Conservation (phyloP, 2,113 vertebrate genomes). For the Crypturellus undulatus region DNA sequence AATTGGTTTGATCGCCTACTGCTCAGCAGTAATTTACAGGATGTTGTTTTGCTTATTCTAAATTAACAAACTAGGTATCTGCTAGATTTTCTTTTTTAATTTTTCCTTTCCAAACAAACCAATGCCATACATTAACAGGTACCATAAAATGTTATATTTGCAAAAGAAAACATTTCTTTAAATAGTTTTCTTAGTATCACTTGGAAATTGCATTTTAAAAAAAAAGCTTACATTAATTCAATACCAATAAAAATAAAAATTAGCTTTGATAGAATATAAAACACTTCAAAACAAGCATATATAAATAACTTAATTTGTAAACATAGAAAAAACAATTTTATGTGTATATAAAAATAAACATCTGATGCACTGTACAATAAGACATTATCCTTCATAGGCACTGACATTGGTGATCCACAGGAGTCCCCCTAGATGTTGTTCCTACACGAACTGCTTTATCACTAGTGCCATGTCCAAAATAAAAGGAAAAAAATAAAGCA, state of each 20-base stretch:
- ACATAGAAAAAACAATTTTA: constrained; percentile 68
- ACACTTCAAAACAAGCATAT: constrained; percentile 66
- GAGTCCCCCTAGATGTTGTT: constrained; percentile 63
- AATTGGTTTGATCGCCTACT: constrained; percentile 40
- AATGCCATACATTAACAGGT: constrained; percentile 40
- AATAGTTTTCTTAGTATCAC: constrained; percentile 75
- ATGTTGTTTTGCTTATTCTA: constrained; percentile 23
- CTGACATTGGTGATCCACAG: neutral
- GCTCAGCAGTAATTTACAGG: constrained; percentile 45
- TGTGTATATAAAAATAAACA: constrained; percentile 80
- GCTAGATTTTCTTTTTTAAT: neutral
- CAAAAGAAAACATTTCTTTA: constrained; percentile 67
- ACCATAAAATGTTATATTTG: constrained; percentile 68
- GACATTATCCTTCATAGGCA: constrained; percentile 73
- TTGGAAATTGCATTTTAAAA: constrained; percentile 55
- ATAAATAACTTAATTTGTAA: constrained; percentile 83
- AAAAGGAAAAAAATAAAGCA: constrained; percentile 35
- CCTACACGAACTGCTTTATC: constrained; percentile 51
- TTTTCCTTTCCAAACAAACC: constrained; percentile 42
- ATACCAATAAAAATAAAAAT: constrained; percentile 73
- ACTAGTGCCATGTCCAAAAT: constrained; percentile 60
- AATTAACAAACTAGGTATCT: neutral
- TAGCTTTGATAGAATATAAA: constrained; percentile 73
- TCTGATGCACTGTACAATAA: constrained; percentile 73
- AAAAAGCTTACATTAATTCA: constrained; percentile 69